Evolutionary conservation across 2,888 invertebrate species (phyloP), one percentile per base, ranked within the genome.

Genomic region (Hydrotaea diabolus): DNA sequence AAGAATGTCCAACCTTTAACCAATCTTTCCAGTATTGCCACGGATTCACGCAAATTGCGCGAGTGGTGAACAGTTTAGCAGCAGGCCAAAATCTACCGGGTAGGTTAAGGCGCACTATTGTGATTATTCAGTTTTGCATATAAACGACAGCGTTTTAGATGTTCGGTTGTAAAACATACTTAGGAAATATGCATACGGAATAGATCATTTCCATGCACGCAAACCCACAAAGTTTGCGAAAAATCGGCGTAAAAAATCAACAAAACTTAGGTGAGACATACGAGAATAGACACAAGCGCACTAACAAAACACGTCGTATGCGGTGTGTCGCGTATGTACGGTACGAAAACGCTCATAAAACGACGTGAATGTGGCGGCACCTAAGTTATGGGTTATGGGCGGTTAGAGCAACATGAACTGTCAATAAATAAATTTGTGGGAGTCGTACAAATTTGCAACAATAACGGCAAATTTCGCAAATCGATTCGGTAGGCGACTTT

Each of bases 331-430:
- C 7, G 31, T 7, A 31, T 31, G 31, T 4, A 31, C 3, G 53
- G 59, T 75, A 73, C 57, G 31, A 79, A 62, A 53, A 43, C 69
- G 1, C 55, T 78, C n/a, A 49, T 39, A 62, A 71, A 75, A 75
- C 36, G n/a, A 75, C 5, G 76, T 57, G 79, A 79, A 73, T 76
- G 76, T 79, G 76, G 78, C 84, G 76, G 78, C 84, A 73, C 76
- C 79, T 82, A 26, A 21, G 59, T 78, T 84, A 77, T 80, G 80
- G 83, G 83, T 78, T 84, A 77, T 84, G 77, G 83, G 83, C 80
- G 83, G 74, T 66, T 73, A 49, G 69, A 74, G 75, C 79, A 77
- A 85, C 79, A 85, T 74, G 85, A 81, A 82, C 82, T 73, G 74
- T 74, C 79, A 85, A 66, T 77, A 85, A 59, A 59, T 21, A 55